Percentiles rank a stretch among this genome's conserved stretches.
Evolutionary conservation across 2,888 invertebrate genomes (phyloP).

Genomic region (Leptopilina myrica): DNA sequence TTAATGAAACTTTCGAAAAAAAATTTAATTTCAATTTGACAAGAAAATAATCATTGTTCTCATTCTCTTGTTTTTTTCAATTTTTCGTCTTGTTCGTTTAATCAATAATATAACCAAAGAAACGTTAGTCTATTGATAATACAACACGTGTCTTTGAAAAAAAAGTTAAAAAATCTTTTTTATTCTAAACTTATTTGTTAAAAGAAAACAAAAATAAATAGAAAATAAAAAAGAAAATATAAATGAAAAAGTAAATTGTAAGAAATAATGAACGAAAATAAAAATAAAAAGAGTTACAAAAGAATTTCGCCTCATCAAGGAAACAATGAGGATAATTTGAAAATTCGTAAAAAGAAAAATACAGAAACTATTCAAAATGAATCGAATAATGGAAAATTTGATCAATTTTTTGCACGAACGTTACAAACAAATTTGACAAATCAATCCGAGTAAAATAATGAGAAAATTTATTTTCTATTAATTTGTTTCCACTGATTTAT

Average conservation of each 20-base stretch:
- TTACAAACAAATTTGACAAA: too few relatives aligned
- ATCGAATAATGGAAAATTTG: not conserved
- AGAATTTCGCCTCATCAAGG: not conserved
- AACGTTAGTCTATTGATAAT: not conserved
- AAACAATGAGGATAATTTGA: not conserved
- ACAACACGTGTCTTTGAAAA: not conserved
- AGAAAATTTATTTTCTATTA: too few relatives aligned
- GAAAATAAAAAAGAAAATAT: too few relatives aligned
- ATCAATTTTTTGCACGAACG: too few relatives aligned
- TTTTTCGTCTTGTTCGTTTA: slow-evolving; percentile 3
- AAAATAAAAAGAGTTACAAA: not conserved
- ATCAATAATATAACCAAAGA: slow-evolving; percentile 34
- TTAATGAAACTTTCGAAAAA: too few relatives aligned
- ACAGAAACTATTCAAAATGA: not conserved
- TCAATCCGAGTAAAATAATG: not conserved
- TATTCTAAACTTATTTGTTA: not conserved
- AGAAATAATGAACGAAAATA: not conserved
- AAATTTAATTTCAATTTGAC: too few relatives aligned
- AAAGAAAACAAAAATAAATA: too few relatives aligned
- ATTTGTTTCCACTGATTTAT: too few relatives aligned
- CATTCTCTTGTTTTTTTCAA: not conserved
- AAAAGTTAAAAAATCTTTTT: not conserved
- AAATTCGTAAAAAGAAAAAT: not conserved
- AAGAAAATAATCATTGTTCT: too few relatives aligned
- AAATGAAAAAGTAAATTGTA: too few relatives aligned